Conservation (phyloP, 2,113 vertebrate species). For the Phyllopteryx taeniolatus region DNA sequence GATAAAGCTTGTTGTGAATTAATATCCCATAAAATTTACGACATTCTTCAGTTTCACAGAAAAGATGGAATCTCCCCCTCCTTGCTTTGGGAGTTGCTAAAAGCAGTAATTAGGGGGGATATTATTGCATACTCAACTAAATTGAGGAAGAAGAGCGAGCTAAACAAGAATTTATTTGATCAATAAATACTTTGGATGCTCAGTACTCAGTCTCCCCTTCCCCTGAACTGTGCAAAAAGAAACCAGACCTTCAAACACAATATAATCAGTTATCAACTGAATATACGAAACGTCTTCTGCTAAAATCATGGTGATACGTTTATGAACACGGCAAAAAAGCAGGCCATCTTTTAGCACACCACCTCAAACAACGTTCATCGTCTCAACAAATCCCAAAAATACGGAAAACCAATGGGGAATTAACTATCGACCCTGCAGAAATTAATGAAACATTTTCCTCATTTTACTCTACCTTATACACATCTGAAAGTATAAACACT, state of each 20-base stretch:
- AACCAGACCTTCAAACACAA: conserved; percentile 4
- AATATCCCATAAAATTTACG: background rate
- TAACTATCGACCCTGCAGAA: background rate
- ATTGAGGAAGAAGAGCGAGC: background rate
- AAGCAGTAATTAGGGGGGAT: background rate
- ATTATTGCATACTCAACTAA: background rate
- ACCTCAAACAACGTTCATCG: background rate
- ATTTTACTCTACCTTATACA: background rate
- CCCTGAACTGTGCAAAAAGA: background rate
- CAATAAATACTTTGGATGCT: background rate
- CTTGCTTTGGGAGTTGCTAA: too few relatives aligned
- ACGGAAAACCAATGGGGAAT: background rate
- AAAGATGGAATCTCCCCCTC: too few relatives aligned
- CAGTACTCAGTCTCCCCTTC: background rate
- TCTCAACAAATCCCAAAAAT: conserved; percentile 18
- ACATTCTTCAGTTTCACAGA: background rate
- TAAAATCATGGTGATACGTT: background rate
- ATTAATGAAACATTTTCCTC: background rate
- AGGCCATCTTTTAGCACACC: background rate
- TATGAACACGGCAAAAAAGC: conserved; percentile 12
- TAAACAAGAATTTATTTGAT: background rate
- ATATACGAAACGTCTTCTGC: background rate
- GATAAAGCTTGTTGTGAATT: conserved; percentile 6
- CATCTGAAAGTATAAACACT: background rate
- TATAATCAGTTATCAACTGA: background rate